Percentiles rank a stretch among this genome's conserved stretches.
Conservation (phyloP, 1,140 invertebrate species). For the Tetragonula clypearis region DNA sequence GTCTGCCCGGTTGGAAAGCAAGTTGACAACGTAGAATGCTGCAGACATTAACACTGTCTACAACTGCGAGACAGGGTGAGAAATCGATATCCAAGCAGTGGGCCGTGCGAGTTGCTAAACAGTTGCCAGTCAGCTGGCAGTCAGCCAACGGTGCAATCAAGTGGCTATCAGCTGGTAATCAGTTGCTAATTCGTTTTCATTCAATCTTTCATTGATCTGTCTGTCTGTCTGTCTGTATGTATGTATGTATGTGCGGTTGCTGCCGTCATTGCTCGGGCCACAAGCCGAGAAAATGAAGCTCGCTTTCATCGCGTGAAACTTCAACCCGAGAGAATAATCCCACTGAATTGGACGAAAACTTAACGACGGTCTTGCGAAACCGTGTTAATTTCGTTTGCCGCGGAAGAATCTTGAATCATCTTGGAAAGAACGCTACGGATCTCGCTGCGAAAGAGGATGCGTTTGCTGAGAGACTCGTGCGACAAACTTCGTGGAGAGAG, state of each 20-base stretch:
- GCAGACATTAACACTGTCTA: constrained; percentile 3
- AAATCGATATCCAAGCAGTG: constrained; percentile 11
- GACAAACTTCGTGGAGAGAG: not conserved
- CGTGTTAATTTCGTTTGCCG: constrained; percentile 19
- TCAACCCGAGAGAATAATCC: not conserved
- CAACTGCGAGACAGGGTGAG: not conserved
- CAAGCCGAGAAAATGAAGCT: not conserved
- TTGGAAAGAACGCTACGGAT: not conserved
- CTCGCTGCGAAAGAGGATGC: not conserved
- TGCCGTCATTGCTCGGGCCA: not conserved
- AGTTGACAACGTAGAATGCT: not conserved
- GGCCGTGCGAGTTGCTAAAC: constrained; percentile 21
- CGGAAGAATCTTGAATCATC: not conserved
- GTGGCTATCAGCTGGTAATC: constrained; percentile 31
- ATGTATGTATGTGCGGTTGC: no score
- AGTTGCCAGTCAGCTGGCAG: constrained; percentile 10
- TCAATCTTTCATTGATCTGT: not conserved
- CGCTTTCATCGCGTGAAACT: not conserved
- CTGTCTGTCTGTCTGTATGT: no score
- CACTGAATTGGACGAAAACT: not conserved
- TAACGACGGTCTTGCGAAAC: not conserved
- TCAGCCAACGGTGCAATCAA: constrained; percentile 16
- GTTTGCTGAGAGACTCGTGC: not conserved
- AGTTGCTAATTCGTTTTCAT: constrained; percentile 17
- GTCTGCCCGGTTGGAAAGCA: not conserved